These are phyloP conservation scores for Diglossa brunneiventris DNA, from an alignment of 2,113 vertebrate species.

Conservation along the genomic window DNA sequence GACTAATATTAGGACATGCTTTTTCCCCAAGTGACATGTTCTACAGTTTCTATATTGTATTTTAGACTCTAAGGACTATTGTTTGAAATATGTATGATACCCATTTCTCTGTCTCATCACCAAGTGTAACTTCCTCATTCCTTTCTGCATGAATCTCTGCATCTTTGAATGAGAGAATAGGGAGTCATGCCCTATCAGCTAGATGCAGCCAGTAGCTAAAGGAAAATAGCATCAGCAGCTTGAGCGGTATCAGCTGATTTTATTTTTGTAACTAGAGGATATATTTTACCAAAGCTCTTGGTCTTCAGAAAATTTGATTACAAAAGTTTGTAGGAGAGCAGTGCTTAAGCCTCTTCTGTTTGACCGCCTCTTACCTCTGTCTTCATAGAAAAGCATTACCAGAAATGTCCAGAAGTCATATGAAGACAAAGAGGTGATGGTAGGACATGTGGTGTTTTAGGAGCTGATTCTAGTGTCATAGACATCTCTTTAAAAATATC, in stretches of 20 bases:
- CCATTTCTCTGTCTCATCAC: not conserved
- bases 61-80: not conserved
- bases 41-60: not conserved
- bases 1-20: not conserved
- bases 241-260: not conserved
- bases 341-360: not conserved
- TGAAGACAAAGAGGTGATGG: not conserved
- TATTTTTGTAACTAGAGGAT: not conserved
- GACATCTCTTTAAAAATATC: not conserved
- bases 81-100: not conserved
- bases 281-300: not conserved
- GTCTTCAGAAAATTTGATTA: not conserved
- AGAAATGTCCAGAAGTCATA: not conserved
- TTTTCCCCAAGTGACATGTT: not conserved
- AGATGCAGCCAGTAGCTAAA: not conserved
- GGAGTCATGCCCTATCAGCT: not conserved
- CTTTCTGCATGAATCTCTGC: not conserved
- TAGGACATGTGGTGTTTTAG: not conserved
- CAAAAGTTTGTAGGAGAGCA: not conserved
- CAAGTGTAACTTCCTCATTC: not conserved
- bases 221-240: not conserved
- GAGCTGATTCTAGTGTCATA: not conserved
- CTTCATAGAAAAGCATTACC: not conserved
- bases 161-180: not conserved
- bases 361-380: not conserved